Base-by-base conservation (phyloP, 92 coral and sea anemone species). In the Porites evermanni region DNA sequence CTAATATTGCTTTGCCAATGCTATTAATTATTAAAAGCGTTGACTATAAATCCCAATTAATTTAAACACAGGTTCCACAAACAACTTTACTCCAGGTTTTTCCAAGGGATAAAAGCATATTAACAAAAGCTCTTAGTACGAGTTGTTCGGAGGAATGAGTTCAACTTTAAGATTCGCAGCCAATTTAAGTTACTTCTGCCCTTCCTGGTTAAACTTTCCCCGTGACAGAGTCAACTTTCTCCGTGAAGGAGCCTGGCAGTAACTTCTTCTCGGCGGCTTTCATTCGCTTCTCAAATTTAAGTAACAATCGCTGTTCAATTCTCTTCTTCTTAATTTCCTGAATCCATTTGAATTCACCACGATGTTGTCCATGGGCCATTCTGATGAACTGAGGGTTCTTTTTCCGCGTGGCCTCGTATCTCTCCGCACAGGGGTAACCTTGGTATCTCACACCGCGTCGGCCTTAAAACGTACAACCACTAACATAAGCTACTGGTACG, bases 381-480 rank as follows among this genome's bases (percentile, higher is more conserved):
- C 89, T 86, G 16, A 89, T 80, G 12, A 97, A 84, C 80, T 94
- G 94, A 12, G 98, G 99, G 86, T 96, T 97, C 44, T 70, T 82
- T 66, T 78, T 93, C 67, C 99, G 94, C 1, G 93, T 88, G 5
- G 94, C 88, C 79, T 95, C 94, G 63, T 95, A 97, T 26, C 92
- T 91, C 53, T 77, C 60, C 21, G 47, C 72, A 29, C 85, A 86
- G 21, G 78, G 58, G 82, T 92, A 92, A 2, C 99, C 99, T 61
- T 89, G 94, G 74, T 97, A 93, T 61, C 87, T 89, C 44, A 88
- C 94, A 29, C 99, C 99, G 24, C 99, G 94, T n/a, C 85, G 91
- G 44, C 99, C 99, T 96, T 17, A 18, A 70, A 68, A 21, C 9
- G 50, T 29, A 52, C 58, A 59, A 50, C 52, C 26, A 75, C 3